These are phyloP conservation scores for Campoplex capitator DNA, from an alignment of 2,888 invertebrate genomes.

Conservation along the genomic window DNA sequence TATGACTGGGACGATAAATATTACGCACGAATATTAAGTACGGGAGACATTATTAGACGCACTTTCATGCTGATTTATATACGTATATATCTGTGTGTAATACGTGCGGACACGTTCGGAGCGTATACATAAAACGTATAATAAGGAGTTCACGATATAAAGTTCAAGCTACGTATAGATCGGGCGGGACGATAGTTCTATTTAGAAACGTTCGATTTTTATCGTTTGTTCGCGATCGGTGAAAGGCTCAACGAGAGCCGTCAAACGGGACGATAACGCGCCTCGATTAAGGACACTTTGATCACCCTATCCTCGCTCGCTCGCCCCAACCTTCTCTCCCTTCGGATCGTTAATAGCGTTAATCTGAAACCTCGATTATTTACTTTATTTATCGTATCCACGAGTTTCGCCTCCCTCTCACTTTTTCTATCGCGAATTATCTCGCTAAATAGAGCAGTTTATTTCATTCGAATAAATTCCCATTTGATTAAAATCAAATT, in stretches of 20 bases:
- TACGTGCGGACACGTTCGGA: background rate
- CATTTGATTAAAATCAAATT: background rate
- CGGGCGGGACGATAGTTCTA: conserved; percentile 46
- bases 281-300: conserved; percentile 61
- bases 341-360: conserved; percentile 25
- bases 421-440: conserved; percentile 16
- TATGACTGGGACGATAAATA: conserved; percentile 18
- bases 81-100: background rate
- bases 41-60: conserved; percentile 20
- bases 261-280: conserved; percentile 62
- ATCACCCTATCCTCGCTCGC: conserved; percentile 21
- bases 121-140: background rate
- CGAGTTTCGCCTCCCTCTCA: conserved; percentile 9
- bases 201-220: conserved; percentile 57
- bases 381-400: conserved; percentile 37
- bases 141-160: conserved; percentile 40
- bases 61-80: conserved; percentile 11
- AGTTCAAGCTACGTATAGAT: conserved; percentile 49
- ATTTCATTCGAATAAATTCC: background rate
- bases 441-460: conserved; percentile 11
- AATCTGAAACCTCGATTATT: conserved; percentile 25
- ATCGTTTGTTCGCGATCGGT: conserved; percentile 62
- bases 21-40: conserved; percentile 30
- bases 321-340: background rate
- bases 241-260: conserved; percentile 67